Conservation (phyloP, 2,113 vertebrate species). For the Xyrauchen texanus region DNA sequence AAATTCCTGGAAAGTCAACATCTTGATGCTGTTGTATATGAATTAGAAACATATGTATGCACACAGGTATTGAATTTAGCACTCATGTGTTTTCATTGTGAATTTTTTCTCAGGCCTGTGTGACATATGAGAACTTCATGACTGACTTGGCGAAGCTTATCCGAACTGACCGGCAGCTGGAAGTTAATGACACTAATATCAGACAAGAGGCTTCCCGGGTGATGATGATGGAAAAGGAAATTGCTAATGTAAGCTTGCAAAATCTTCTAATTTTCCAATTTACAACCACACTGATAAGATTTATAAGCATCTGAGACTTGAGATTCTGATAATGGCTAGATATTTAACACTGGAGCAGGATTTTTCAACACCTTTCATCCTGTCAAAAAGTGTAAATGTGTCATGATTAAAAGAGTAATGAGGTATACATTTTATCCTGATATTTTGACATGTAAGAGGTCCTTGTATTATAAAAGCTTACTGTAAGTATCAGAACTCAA, state of each 20-base stretch:
- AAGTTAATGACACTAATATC: conserved; percentile 70
- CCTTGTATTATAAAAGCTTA: no score
- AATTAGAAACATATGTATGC: conserved; percentile 28
- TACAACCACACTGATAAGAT: background rate
- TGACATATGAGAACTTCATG: conserved; percentile 89
- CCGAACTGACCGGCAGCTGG: conserved; percentile 77
- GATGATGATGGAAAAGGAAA: conserved; percentile 89
- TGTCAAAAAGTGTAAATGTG: no score
- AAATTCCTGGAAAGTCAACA: conserved; percentile 27
- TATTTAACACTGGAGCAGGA: background rate
- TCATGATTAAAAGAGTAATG: no score
- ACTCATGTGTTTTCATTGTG: conserved; percentile 5
- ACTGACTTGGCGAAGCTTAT: conserved; percentile 85
- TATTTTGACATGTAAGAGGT: no score
- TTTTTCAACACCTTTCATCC: no score
- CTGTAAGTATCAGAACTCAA: no score
- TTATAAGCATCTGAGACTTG: no score
- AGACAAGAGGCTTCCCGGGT: conserved; percentile 77
- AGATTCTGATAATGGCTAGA: background rate
- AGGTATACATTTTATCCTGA: no score
- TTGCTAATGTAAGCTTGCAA: conserved; percentile 82
- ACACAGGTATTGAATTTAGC: conserved; percentile 18
- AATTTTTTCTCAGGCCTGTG: conserved; percentile 79
- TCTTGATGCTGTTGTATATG: conserved; percentile 8
- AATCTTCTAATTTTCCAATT: background rate